Evolutionary conservation across 1,140 invertebrate species (phyloP).

Genomic region (Eciton burchellii): DNA sequence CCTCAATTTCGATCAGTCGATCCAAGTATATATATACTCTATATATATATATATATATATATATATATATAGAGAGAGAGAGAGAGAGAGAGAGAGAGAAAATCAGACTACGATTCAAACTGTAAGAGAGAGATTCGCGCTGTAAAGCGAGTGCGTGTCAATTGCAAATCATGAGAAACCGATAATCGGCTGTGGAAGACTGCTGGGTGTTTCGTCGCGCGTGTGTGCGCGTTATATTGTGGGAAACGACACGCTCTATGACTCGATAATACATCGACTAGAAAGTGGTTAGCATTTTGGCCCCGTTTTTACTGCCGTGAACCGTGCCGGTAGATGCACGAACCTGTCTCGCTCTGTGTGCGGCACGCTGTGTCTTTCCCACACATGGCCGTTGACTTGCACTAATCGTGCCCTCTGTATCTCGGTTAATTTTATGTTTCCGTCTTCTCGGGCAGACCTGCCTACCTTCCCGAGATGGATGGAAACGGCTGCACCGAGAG

Average conservation of each 20-base stretch:
- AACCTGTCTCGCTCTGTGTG: constrained; percentile 34
- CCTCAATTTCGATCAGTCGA: too few relatives aligned
- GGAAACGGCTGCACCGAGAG: constrained; percentile 26
- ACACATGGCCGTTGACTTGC: constrained; percentile 27
- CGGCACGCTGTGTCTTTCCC: constrained; percentile 31
- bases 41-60: too few relatives aligned
- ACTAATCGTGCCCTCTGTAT: constrained; percentile 32
- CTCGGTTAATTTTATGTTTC: constrained; percentile 61
- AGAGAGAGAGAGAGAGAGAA: too few relatives aligned
- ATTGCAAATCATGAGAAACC: constrained; percentile 20
- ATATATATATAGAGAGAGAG: too few relatives aligned
- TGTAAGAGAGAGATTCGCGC: constrained; percentile 13
- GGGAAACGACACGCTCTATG: constrained; percentile 46
- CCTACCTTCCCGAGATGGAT: background rate
- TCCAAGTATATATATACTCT: too few relatives aligned
- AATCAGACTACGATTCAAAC: too few relatives aligned
- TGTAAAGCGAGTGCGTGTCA: constrained; percentile 14
- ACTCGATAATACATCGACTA: constrained; percentile 65
- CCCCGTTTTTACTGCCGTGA: constrained; percentile 75
- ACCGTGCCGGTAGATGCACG: background rate
- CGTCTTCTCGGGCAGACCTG: constrained; percentile 8
- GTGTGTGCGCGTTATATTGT: constrained; percentile 7
- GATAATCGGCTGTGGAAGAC: constrained; percentile 24
- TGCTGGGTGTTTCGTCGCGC: constrained; percentile 19
- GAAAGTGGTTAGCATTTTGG: constrained; percentile 83